Base-by-base conservation (phyloP, 2,888 invertebrate genomes). In the Drosophila austrosaltans region DNA sequence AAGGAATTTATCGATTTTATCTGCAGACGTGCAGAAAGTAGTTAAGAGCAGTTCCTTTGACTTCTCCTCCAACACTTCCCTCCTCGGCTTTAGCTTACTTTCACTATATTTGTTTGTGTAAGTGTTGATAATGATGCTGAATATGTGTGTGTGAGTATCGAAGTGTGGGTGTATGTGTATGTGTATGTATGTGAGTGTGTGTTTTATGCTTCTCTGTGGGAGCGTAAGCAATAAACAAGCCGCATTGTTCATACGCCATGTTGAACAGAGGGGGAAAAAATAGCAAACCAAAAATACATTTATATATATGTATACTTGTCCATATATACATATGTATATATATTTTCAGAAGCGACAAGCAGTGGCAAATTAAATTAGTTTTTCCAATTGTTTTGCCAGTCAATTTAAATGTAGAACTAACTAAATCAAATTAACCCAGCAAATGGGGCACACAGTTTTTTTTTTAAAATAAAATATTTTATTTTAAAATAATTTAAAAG, bases 11-110 rank as follows among this genome's bases (percentile, higher is more conserved):
- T 85, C 88, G 85, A 85, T 85, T 85, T 89, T 89, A 85, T 85
- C 85, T 87, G 88, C 86, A 87, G 88, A 89, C 85, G 85, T 85
- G 89, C 85, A 89, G 85, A 89, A 85, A 85, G 85, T 85, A 89
- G 88, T 88, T 89, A 86, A 85, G 86, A 82, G 72, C 83, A 85
- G 87, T 85, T 82, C 73, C 71, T 66, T 40, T 58, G n/a, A 42
- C 48, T 44, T 32, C 20, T 30, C 22, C 5, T 36, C 30, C 10
- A 8, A 12, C 12, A 3, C 32, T 3, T n/a, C 2, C 56, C 66
- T 63, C 60, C 54, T 6, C 16, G 16, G 16, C 16, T 16, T 16
- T 16, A 16, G 57, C 66, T 72, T 75, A 67, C 59, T 57, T 61
- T 67, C 39, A 39, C 20, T 54, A 28, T 53, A 53, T 59, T 62